Percentiles rank a stretch among this genome's conserved stretches.
Conservation (phyloP, 2,797 vertebrate species). For the Avahi laniger region DNA sequence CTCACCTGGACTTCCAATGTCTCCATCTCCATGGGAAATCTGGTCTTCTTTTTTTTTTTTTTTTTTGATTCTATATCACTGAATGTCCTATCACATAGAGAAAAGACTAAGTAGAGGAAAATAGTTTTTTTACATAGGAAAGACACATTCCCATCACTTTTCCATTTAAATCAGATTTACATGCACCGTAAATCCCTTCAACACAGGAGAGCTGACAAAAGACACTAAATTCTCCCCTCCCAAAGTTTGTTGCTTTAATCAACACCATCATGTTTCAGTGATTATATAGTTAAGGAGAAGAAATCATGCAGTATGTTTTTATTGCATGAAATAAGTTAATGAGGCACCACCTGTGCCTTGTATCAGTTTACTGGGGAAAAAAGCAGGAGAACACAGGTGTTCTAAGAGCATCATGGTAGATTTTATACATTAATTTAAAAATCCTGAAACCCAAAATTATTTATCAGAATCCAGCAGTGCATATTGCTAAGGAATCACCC, state of each 20-base stretch:
- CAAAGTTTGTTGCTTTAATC: slow-evolving; percentile 81
- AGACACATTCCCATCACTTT: slow-evolving; percentile 78
- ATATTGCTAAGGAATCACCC: slow-evolving; percentile 54
- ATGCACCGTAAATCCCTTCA: slow-evolving; percentile 80
- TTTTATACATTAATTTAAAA: slow-evolving; percentile 77
- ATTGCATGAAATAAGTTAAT: slow-evolving; percentile 84
- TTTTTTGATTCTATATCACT: slow-evolving; percentile 25
- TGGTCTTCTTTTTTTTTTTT: slow-evolving; percentile 59
- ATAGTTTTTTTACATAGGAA: slow-evolving; percentile 78
- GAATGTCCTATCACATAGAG: slow-evolving; percentile 69
- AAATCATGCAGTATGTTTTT: slow-evolving; percentile 79
- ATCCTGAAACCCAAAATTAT: slow-evolving; percentile 73
- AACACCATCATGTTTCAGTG: slow-evolving; percentile 76
- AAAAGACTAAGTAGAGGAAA: slow-evolving; percentile 76
- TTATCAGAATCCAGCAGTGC: slow-evolving; percentile 66
- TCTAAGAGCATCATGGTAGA: slow-evolving; percentile 53
- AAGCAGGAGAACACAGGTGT: slow-evolving; percentile 79
- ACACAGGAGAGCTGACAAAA: slow-evolving; percentile 77
- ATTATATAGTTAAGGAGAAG: slow-evolving; percentile 79
- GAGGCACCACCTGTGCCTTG: slow-evolving; percentile 81
- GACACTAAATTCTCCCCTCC: slow-evolving; percentile 70
- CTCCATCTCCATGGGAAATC: slow-evolving; percentile 67
- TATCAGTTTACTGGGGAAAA: slow-evolving; percentile 63
- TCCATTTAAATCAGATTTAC: slow-evolving; percentile 82
- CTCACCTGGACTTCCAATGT: slow-evolving; percentile 59